Evolutionary conservation across 2,888 invertebrate genomes (phyloP).

Genomic region (Ctenicera cuprea): DNA sequence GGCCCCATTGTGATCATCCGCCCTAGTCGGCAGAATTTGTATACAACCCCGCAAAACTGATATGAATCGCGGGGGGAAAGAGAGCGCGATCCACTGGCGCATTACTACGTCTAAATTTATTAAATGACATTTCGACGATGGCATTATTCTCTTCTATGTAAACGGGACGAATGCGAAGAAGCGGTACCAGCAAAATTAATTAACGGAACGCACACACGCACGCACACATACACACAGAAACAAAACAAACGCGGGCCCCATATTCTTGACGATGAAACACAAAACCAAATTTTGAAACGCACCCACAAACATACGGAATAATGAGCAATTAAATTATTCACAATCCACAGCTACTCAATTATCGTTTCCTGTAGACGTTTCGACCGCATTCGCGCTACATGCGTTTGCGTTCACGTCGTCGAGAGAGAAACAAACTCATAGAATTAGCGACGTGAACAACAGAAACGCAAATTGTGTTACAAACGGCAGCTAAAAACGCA

Average conservation of each 20-base stretch:
- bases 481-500: conserved; percentile 38
- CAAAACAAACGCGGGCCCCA: conserved; percentile 15
- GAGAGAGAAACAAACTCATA: conserved; percentile 14
- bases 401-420: conserved; percentile 42
- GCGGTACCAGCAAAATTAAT: conserved; percentile 39
- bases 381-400: conserved; percentile 44
- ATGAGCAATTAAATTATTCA: conserved; percentile 71
- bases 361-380: conserved; percentile 60
- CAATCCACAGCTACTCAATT: conserved; percentile 69
- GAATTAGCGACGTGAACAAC: conserved; percentile 13
- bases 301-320: conserved; percentile 64
- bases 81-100: conserved; percentile 40
- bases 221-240: conserved; percentile 15
- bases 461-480: conserved; percentile 34
- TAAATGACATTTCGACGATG: conserved; percentile 43
- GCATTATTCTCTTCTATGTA: conserved; percentile 13
- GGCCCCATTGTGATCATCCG: conserved; percentile 65
- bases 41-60: conserved; percentile 64
- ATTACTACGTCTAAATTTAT: conserved; percentile 49
- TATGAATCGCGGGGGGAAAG: conserved; percentile 46
- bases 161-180: conserved; percentile 1
- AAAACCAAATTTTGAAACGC: conserved; percentile 56
- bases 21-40: conserved; percentile 65
- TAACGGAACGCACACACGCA: conserved; percentile 39
- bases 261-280: conserved; percentile 48